phyloP scores from a whole-genome alignment of 2,888 invertebrate species.

The Rhagonycha fulva region DNA sequence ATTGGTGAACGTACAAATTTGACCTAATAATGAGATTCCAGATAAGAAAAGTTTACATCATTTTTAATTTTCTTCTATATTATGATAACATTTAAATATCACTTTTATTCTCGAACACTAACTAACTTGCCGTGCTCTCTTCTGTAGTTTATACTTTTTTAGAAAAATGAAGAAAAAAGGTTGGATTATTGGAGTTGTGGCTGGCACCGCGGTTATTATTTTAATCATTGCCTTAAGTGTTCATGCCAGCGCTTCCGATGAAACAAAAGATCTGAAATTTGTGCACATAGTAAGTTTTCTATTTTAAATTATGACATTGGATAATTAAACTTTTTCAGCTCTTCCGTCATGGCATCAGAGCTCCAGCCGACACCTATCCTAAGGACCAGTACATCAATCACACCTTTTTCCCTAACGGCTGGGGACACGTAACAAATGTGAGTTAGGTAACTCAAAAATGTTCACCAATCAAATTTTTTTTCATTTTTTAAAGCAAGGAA shows the following conservation, averaged over 20 bases:
- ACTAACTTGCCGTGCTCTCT: neutral
- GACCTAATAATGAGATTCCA: neutral
- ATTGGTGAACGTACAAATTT: neutral
- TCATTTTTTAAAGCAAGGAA: conserved; percentile 62
- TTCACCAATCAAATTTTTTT: neutral
- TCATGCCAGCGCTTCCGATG: conserved; percentile 13
- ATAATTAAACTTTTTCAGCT: conserved; percentile 60
- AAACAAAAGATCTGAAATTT: conserved; percentile 35
- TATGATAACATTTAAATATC: neutral
- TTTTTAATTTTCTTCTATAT: neutral
- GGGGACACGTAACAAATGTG: conserved; percentile 82
- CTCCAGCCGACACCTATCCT: conserved; percentile 76
- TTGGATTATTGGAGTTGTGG: neutral
- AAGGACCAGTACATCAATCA: conserved; percentile 72
- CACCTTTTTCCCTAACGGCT: conserved; percentile 73
- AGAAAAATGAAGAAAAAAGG: conserved; percentile 14
- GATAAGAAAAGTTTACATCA: neutral
- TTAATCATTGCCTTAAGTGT: conserved; percentile 29
- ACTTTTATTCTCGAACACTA: neutral
- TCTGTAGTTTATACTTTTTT: neutral
- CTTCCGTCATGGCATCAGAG: conserved; percentile 79
- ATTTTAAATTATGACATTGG: neutral
- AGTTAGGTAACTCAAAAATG: conserved; percentile 47
- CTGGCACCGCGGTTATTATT: conserved; percentile 19
- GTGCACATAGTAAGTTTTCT: conserved; percentile 41